Evolutionary conservation across 2,888 invertebrate genomes (phyloP).

Genomic region (Drosophila neotestacea): DNA sequence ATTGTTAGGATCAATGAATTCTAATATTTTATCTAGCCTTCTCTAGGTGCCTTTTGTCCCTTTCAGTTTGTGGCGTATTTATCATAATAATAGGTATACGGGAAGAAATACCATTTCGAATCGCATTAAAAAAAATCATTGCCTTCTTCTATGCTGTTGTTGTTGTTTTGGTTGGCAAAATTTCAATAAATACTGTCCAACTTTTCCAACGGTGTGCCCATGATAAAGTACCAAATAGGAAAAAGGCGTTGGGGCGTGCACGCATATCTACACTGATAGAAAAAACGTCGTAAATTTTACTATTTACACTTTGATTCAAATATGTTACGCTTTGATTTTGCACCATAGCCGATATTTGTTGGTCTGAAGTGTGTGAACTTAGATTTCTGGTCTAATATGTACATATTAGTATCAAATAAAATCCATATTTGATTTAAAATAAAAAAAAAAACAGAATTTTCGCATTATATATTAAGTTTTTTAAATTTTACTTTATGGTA

Average conservation of each 20-base stretch:
- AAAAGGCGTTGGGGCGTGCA: constrained; percentile 30
- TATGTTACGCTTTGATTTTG: too few relatives aligned
- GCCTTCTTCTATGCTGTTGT: constrained; percentile 68
- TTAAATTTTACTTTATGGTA: too few relatives aligned
- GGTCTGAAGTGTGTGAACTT: too few relatives aligned
- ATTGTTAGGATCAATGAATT: constrained; percentile 7
- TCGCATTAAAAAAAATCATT: constrained; percentile 42
- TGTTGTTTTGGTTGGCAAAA: constrained; percentile 29
- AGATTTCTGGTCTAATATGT: too few relatives aligned
- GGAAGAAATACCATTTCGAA: constrained; percentile 14
- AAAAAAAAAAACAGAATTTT: too few relatives aligned
- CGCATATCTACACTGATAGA: background rate
- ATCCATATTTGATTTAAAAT: too few relatives aligned
- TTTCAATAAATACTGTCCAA: constrained; percentile 70
- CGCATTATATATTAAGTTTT: too few relatives aligned
- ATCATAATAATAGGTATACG: constrained; percentile 51
- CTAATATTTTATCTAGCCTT: constrained; percentile 42
- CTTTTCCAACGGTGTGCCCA: constrained; percentile 77
- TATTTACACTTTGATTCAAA: too few relatives aligned
- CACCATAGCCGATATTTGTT: too few relatives aligned
- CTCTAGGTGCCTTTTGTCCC: constrained; percentile 6
- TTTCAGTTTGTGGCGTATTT: constrained; percentile 65
- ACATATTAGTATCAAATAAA: too few relatives aligned
- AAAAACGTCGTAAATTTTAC: too few relatives aligned
- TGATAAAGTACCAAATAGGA: constrained; percentile 68